Evolutionary conservation across 2,113 vertebrate species (phyloP), one percentile per base, ranked within the genome.

Genomic region (Odontophorus gujanensis): DNA sequence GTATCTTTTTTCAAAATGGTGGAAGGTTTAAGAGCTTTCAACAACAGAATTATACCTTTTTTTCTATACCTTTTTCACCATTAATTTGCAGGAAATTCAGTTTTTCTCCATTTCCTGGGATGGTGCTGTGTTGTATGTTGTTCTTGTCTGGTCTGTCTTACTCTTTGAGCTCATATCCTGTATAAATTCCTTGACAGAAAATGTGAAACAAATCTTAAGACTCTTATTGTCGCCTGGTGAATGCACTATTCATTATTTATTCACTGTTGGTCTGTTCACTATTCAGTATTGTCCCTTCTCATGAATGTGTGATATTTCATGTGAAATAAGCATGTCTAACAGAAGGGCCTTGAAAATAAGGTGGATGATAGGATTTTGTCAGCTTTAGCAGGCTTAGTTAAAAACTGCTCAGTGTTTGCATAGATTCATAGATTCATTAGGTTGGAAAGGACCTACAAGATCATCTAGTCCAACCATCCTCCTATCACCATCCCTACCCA

Each of bases 1-100:
- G 34, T 81, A 89, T 15, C 17, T 30, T 78, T 2, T 81, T 78
- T 65, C 12, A 68, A 12, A 78, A 90, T 22, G 16, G 26, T 53
- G 83, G 17, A 53, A 43, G 9, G 5, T 38, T 75, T 78, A 74
- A 89, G 42, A 48, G 36, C 30, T 67, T 72, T 62, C 47, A 81
- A 32, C 67, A 13, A 17, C 14, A 50, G 45, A 71, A 15, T 20
- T 75, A 4, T 53, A 13, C 10, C 45, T 32, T 55, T 7, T 2
- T 0, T 40, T 40, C 12, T 40, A 40, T 40, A 40, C 9, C 45
- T 32, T 55, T 7, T 2, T 0, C 8, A n/a, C 5, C 17, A 2
- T 38, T 3, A 13, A 0, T 74, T 63, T 74, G 22, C 21, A 68
- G 8, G 32, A 47, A 63, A 18, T 15, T 6, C 10, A 42, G 7